Percentiles rank a stretch among this genome's conserved stretches.
phyloP scores from a whole-genome alignment of 2,888 invertebrate genomes.

The Petrolisthes manimaculis region DNA sequence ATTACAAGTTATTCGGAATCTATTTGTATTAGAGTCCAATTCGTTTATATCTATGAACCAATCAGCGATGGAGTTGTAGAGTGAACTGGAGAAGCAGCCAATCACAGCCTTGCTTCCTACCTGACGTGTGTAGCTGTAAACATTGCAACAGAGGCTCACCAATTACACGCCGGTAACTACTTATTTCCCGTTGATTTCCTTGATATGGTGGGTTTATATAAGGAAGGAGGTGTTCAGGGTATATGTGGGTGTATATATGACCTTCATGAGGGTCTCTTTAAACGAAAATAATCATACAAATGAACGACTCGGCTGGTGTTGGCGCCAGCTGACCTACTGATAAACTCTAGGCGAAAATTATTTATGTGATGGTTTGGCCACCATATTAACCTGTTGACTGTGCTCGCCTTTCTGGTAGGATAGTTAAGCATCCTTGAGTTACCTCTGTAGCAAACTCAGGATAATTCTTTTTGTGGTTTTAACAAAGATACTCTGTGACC shows the following conservation, averaged over 20 bases:
- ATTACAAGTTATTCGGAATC: neutral
- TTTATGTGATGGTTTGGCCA: neutral
- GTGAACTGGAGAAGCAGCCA: slow-evolving; percentile 22
- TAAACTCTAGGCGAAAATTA: neutral
- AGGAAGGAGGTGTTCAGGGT: neutral
- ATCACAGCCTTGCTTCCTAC: slow-evolving; percentile 33
- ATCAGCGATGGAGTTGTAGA: slow-evolving; percentile 28
- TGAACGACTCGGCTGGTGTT: slow-evolving; percentile 7
- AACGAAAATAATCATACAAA: neutral
- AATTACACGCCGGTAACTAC: slow-evolving; percentile 50
- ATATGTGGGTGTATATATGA: neutral
- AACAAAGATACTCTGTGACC: too few relatives aligned
- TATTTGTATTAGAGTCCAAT: neutral
- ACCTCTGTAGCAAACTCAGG: too few relatives aligned
- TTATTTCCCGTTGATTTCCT: neutral
- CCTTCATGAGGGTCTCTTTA: neutral
- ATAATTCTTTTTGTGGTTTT: too few relatives aligned
- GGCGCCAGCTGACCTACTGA: slow-evolving; percentile 51
- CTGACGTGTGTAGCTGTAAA: slow-evolving; percentile 61
- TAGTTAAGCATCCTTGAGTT: too few relatives aligned
- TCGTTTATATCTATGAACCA: slow-evolving; percentile 32
- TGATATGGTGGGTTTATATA: neutral
- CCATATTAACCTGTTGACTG: neutral
- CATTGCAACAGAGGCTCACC: slow-evolving; percentile 47
- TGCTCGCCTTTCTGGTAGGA: neutral